phyloP scores from a whole-genome alignment of 2,888 invertebrate genomes.

The Adineta ricciae region DNA sequence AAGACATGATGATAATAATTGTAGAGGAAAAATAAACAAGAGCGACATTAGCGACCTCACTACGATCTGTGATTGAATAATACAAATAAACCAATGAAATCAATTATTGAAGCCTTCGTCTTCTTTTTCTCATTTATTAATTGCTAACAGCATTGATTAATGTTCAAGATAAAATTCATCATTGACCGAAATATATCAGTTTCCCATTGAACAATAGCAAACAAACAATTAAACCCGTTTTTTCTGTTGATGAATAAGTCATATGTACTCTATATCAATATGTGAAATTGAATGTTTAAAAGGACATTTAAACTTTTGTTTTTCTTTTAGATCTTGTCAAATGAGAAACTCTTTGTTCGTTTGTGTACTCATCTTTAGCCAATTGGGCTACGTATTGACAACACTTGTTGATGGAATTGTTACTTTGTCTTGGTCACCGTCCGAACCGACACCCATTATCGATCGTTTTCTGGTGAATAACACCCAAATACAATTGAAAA shows the following conservation, averaged over 20 bases:
- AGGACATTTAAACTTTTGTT: too few relatives aligned
- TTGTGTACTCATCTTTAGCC: neutral
- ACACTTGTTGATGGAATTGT: conserved; percentile 9
- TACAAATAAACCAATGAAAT: neutral
- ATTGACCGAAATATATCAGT: too few relatives aligned
- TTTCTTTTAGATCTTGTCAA: too few relatives aligned
- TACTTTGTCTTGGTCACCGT: neutral
- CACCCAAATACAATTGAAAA: neutral
- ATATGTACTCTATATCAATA: too few relatives aligned
- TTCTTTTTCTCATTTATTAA: neutral
- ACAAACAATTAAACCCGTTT: too few relatives aligned
- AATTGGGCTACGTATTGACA: neutral
- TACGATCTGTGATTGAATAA: neutral
- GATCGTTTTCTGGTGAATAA: neutral
- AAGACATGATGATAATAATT: neutral
- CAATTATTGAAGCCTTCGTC: neutral
- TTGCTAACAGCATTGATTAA: neutral
- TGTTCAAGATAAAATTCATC: neutral
- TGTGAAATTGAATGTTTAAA: too few relatives aligned
- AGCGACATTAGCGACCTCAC: neutral
- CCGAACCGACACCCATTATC: neutral
- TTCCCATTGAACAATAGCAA: too few relatives aligned
- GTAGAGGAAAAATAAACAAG: neutral
- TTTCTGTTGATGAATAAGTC: too few relatives aligned
- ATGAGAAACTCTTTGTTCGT: neutral